phyloP scores from a whole-genome alignment of 2,113 vertebrate genomes.

The Gasterosteus aculeatus region DNA sequence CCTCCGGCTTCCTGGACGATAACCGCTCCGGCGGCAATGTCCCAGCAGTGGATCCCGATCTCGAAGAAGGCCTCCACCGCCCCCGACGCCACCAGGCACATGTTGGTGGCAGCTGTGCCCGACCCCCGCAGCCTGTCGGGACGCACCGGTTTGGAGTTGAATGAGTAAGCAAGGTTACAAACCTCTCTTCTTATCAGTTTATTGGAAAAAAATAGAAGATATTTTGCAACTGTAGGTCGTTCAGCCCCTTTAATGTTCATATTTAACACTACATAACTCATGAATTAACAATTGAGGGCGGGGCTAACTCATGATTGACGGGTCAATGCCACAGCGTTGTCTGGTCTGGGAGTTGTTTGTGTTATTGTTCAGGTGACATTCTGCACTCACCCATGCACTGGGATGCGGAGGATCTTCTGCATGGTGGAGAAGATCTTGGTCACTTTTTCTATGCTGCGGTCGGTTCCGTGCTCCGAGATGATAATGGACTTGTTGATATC shows the following conservation, averaged over 20 bases:
- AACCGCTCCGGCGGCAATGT: slow-evolving; percentile 89
- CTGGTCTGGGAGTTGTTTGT: background rate
- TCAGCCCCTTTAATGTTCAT: background rate
- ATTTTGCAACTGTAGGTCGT: background rate
- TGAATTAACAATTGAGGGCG: background rate
- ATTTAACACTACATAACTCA: background rate
- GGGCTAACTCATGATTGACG: background rate
- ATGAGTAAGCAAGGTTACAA: background rate
- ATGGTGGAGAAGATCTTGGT: slow-evolving; percentile 88
- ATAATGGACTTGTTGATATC: slow-evolving; percentile 91
- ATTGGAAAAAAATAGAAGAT: too few relatives aligned
- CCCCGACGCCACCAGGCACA: slow-evolving; percentile 90
- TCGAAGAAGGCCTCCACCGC: slow-evolving; percentile 91
- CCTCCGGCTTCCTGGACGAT: slow-evolving; percentile 90
- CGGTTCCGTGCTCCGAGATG: slow-evolving; percentile 89
- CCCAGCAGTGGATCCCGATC: slow-evolving; percentile 95
- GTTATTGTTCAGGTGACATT: background rate
- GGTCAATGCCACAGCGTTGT: background rate
- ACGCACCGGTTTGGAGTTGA: background rate
- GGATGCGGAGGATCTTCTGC: slow-evolving; percentile 89
- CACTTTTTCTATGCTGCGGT: slow-evolving; percentile 83
- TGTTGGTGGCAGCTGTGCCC: slow-evolving; percentile 91
- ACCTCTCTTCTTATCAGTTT: background rate
- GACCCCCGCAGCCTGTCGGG: slow-evolving; percentile 86
- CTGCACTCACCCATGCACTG: slow-evolving; percentile 86